Conservation (phyloP, 1,140 invertebrate species). For the Plectus sambesii region DNA sequence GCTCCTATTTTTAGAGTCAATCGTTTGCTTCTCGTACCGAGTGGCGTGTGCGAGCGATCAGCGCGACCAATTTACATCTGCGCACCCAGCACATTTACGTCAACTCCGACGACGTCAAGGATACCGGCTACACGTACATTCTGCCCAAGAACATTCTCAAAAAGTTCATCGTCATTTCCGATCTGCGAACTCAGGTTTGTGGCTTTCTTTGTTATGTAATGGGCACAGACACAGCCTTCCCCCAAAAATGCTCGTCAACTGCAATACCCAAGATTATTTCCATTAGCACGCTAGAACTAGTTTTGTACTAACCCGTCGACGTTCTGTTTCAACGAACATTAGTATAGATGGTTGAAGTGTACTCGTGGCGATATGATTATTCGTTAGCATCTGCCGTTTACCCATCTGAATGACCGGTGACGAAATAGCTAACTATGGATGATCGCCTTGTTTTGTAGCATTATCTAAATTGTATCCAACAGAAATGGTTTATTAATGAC, state of each 20-base stretch:
- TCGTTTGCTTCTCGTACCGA: conserved; percentile 97
- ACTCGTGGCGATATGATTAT: no score
- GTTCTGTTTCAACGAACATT: no score
- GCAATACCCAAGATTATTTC: no score
- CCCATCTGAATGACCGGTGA: neutral
- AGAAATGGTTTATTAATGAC: conserved; percentile 1
- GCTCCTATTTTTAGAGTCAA: no score
- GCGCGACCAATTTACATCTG: conserved; percentile 92
- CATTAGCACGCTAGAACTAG: no score
- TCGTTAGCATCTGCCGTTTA: neutral
- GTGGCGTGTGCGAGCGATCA: conserved; percentile 93
- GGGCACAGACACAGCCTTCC: no score
- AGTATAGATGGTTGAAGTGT: no score
- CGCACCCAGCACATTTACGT: conserved; percentile 99
- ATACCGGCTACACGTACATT: conserved; percentile 97
- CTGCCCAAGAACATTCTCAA: conserved; percentile 95
- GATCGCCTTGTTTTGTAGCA: conserved; percentile 3
- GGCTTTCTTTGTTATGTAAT: neutral
- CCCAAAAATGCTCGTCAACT: no score
- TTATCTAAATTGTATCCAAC: conserved; percentile 1
- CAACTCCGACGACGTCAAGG: conserved; percentile 96
- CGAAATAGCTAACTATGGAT: conserved; percentile 1
- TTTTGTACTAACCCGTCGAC: no score
- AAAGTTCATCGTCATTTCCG: conserved; percentile 98
- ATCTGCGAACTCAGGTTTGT: conserved; percentile 74